Evolutionary conservation across 2,888 invertebrate genomes (phyloP).

Genomic region (Sarcophaga caerulescens): DNA sequence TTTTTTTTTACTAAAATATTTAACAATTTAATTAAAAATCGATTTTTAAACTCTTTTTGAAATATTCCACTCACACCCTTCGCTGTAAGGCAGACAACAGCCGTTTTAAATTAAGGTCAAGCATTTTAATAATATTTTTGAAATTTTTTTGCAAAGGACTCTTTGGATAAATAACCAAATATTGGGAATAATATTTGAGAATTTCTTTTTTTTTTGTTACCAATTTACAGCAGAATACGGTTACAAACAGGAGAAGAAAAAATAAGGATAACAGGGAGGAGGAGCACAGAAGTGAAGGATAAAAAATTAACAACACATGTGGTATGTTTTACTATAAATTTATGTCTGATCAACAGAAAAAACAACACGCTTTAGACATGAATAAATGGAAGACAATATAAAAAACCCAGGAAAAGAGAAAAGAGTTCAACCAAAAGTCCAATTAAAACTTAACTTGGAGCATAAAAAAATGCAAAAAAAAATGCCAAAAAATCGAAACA

Average conservation of each 20-base stretch:
- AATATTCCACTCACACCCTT: not conserved
- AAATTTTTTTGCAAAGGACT: constrained; percentile 63
- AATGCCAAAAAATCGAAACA: constrained; percentile 32
- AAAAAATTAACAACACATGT: constrained; percentile 65
- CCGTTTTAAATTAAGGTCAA: constrained; percentile 64
- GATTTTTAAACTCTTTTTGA: constrained; percentile 7
- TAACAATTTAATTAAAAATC: constrained; percentile 15
- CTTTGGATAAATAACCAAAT: constrained; percentile 60
- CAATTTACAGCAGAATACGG: constrained; percentile 53
- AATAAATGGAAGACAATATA: not conserved
- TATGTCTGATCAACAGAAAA: constrained; percentile 2
- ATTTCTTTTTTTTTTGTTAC: constrained; percentile 59
- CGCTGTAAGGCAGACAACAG: not conserved
- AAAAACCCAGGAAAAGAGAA: not conserved
- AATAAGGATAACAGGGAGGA: not conserved
- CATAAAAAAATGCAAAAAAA: constrained; percentile 43
- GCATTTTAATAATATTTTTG: constrained; percentile 66
- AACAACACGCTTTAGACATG: constrained; percentile 30
- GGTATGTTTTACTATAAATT: constrained; percentile 57
- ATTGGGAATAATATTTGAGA: constrained; percentile 43
- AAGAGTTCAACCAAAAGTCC: constrained; percentile 61
- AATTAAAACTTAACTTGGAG: constrained; percentile 68
- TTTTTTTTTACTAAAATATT: not conserved
- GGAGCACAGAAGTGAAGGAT: not conserved
- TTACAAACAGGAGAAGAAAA: not conserved